A percentile compares a stretch with the other conserved stretches of the same genome.
Conservation (phyloP, 2,888 invertebrate genomes). For the Epistrophe eligans region DNA sequence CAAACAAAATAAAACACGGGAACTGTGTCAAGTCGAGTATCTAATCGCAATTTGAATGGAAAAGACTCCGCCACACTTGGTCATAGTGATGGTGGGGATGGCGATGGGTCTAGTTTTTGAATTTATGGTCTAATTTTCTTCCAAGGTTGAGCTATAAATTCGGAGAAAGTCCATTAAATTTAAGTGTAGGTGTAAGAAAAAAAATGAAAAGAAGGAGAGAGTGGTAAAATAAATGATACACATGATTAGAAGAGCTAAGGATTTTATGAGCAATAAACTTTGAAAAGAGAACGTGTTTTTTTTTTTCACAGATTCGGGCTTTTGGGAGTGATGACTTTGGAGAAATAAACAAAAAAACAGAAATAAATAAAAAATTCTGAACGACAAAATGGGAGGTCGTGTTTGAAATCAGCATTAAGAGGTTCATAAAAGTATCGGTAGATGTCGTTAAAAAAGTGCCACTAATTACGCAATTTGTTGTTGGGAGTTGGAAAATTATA, state of each 20-base stretch:
- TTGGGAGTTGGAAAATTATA: neutral
- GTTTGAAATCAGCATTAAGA: neutral
- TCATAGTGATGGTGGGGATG: constrained; percentile 16
- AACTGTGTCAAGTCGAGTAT: constrained; percentile 55
- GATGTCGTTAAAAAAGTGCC: neutral
- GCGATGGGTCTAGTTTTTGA: constrained; percentile 1
- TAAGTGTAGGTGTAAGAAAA: constrained; percentile 60
- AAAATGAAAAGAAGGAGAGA: neutral
- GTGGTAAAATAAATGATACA: constrained; percentile 58
- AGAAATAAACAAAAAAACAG: neutral
- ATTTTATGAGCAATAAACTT: constrained; percentile 64
- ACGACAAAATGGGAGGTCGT: neutral
- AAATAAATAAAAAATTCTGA: neutral
- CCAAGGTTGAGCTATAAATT: constrained; percentile 64
- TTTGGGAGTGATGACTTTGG: too few relatives aligned
- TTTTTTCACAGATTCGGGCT: neutral
- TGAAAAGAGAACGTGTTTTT: constrained; percentile 28
- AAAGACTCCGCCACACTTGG: constrained; percentile 10
- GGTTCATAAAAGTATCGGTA: neutral
- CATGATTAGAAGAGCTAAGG: constrained; percentile 59
- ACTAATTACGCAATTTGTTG: neutral
- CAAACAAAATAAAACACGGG: constrained; percentile 32
- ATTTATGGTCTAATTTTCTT: constrained; percentile 25
- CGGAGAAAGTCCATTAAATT: constrained; percentile 70
- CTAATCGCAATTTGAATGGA: constrained; percentile 26